Evolutionary conservation across 2,888 invertebrate species (phyloP).

Genomic region (Augochlorella aurata): DNA sequence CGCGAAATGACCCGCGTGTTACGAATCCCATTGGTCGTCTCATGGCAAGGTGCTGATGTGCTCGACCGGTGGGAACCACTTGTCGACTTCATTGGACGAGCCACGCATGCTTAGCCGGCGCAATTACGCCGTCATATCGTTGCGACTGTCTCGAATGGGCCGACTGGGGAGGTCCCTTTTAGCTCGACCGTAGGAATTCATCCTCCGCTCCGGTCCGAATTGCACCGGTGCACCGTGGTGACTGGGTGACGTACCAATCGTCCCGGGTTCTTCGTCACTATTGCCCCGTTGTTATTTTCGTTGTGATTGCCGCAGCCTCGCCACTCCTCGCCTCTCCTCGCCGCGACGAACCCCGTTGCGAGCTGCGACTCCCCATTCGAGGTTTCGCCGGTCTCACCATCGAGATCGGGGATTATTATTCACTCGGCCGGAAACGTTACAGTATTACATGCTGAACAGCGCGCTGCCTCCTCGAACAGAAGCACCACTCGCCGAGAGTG

Average conservation of each 20-base stretch:
- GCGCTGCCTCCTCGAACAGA: slow-evolving; percentile 65
- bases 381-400: slow-evolving; percentile 41
- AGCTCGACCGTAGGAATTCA: slow-evolving; percentile 75
- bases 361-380: slow-evolving; percentile 9
- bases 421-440: slow-evolving; percentile 80
- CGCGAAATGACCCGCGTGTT: slow-evolving; percentile 61
- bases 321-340: no score
- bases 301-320: slow-evolving; percentile 42
- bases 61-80: slow-evolving; percentile 79
- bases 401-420: slow-evolving; percentile 74
- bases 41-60: slow-evolving; percentile 63
- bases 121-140: slow-evolving; percentile 27
- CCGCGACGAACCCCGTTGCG: slow-evolving; percentile 20
- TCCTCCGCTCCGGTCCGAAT: slow-evolving; percentile 29
- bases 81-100: slow-evolving; percentile 70
- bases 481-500: slow-evolving; percentile 53
- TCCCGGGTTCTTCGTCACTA: slow-evolving; percentile 46
- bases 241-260: slow-evolving; percentile 24
- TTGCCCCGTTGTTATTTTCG: slow-evolving; percentile 56
- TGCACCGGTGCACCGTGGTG: background rate
- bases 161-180: slow-evolving; percentile 58
- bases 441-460: slow-evolving; percentile 75
- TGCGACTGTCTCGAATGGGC: slow-evolving; percentile 32
- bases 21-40: slow-evolving; percentile 48
- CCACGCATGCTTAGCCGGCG: slow-evolving; percentile 12